Evolutionary conservation across 2,888 invertebrate genomes (phyloP), one percentile per base, ranked within the genome.

Genomic region (Dasypolia templi): DNA sequence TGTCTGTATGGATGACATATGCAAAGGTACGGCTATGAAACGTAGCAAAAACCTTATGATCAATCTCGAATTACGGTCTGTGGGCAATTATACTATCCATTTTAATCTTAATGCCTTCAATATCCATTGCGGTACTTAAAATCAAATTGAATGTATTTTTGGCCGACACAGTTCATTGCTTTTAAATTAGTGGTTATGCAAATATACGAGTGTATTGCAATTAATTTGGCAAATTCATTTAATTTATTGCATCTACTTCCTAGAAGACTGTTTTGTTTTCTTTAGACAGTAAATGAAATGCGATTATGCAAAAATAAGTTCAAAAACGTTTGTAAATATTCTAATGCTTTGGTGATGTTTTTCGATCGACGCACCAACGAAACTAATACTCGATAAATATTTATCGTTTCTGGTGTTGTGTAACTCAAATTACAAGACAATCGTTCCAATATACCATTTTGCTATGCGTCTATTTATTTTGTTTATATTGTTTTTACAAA

Each of bases 341-440:
- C 56, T 59, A 68, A 53, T 32, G 32, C 75, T 79, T 69, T 55
- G 61, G 63, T 58, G 58, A 73, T 59, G 32, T 63, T 79, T 73
- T 55, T 65, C 63, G 11, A 74, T 49, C 81, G 80, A 82, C 75
- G 67, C 76, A 78, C 81, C 79, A 86, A 81, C 77, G 78, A 87
- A 86, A 86, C 73, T 73, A 83, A 80, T 83, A 77, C 77, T 82
- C 77, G 70, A 84, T 85, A 86, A 87, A 85, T 87, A 82, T 89
- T 88, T 86, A 91, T 82, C 81, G 81, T 86, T 83, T 83, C 85
- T 83, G 76, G 79, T 84, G 59, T 91, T 90, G 82, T 86, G 84
- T 81, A 89, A 86, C 63, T 66, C 58, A 78, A 75, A 80, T 77
- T 79, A 64, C 49, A 70, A 77, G 70, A 76, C 86, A 88, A 82